Percentiles rank a stretch among this genome's conserved stretches.
phyloP scores from a whole-genome alignment of 1,140 invertebrate species.

The Drosophila tani region DNA sequence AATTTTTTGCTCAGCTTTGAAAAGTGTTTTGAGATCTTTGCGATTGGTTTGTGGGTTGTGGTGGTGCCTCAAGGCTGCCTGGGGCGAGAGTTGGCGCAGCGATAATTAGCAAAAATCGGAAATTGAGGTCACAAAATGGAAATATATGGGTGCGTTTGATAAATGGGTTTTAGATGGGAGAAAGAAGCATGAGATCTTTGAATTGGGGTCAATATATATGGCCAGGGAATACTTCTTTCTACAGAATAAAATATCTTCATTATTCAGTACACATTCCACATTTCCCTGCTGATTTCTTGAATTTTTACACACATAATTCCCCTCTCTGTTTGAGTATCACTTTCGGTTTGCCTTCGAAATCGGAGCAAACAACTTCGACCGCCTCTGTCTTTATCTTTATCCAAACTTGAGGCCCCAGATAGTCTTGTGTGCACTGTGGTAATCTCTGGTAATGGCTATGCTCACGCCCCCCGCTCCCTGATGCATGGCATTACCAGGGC shows the following conservation, averaged over 20 bases:
- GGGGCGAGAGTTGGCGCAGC: conserved; percentile 13
- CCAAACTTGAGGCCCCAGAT: conserved; percentile 28
- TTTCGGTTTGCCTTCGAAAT: conserved; percentile 38
- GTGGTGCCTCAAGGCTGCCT: conserved; percentile 50
- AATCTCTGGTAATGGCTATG: conserved; percentile 53
- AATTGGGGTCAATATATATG: neutral
- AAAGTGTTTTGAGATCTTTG: conserved; percentile 19
- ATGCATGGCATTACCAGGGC: conserved; percentile 16
- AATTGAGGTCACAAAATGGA: conserved; percentile 30
- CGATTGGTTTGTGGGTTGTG: conserved; percentile 1
- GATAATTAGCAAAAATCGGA: conserved; percentile 48
- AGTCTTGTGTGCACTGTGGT: conserved; percentile 49
- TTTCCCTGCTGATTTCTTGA: neutral
- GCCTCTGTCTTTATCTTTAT: conserved; percentile 34
- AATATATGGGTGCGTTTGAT: conserved; percentile 17
- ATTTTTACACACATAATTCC: neutral
- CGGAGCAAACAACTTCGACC: conserved; percentile 57
- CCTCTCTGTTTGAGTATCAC: conserved; percentile 26
- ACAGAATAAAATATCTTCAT: too few species aligned
- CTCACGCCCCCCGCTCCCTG: conserved; percentile 2
- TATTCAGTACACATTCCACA: neutral
- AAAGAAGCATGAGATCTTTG: neutral
- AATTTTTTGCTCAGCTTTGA: conserved; percentile 29
- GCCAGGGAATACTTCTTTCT: neutral
- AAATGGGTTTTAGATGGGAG: conserved; percentile 13